phyloP scores from a whole-genome alignment of 2,113 vertebrate genomes.

The Panthera leo region DNA sequence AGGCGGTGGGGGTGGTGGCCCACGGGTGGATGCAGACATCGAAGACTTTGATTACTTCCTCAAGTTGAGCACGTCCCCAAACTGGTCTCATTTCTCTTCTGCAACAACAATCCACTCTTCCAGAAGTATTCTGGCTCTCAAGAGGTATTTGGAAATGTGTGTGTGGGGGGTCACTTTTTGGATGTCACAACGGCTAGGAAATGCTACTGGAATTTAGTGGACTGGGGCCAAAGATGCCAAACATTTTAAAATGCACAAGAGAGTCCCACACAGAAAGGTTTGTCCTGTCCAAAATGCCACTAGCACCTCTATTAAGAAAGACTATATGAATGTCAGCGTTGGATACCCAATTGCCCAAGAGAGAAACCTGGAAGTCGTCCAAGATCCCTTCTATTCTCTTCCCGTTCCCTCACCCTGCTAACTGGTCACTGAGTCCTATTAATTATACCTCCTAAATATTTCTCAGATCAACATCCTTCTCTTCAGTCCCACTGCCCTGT shows the following conservation, averaged over 20 bases:
- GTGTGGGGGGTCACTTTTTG: not conserved
- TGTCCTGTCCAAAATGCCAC: conserved; percentile 35
- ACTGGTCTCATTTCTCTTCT: not conserved
- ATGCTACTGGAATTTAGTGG: not conserved
- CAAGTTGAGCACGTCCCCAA: not conserved
- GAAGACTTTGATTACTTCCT: not conserved
- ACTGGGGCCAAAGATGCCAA: not conserved
- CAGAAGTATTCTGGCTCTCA: not conserved
- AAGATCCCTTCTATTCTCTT: not conserved
- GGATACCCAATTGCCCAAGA: not conserved
- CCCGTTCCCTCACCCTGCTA: not conserved
- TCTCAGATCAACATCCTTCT: not conserved
- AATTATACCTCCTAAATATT: not conserved
- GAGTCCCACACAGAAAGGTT: not conserved
- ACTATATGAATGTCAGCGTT: not conserved
- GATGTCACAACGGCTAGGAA: conserved; percentile 3
- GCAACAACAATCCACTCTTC: not conserved
- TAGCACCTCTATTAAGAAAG: conserved; percentile 32
- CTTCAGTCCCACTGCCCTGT: not conserved
- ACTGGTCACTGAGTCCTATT: not conserved
- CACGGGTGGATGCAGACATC: not conserved
- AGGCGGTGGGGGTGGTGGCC: not conserved
- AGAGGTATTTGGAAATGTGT: not conserved
- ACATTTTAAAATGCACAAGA: not conserved
- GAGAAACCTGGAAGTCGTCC: conserved; percentile 10